Percentiles rank a stretch among this genome's conserved stretches.
Conservation (phyloP, 2,797 vertebrate genomes). For the Capromys pilorides region DNA sequence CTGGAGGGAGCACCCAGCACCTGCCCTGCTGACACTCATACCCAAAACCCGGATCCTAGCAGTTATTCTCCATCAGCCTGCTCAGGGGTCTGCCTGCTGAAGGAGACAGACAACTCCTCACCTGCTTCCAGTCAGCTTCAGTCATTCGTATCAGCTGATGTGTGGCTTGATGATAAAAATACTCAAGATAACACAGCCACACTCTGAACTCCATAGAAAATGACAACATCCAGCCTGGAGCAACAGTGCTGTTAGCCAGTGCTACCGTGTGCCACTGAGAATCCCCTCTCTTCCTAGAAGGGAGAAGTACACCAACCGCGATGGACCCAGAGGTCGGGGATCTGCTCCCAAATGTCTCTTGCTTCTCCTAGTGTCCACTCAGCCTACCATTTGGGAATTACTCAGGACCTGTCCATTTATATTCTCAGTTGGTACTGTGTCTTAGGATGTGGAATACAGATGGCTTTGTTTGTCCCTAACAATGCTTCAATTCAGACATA, state of each 20-base stretch:
- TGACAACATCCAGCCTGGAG: background rate
- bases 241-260: background rate
- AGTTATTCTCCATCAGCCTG: background rate
- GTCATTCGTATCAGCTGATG: background rate
- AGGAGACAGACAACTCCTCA: background rate
- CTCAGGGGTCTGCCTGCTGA: background rate
- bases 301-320: background rate
- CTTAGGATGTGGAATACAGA: background rate
- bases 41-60: background rate
- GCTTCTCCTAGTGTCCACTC: background rate
- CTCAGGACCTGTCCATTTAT: background rate
- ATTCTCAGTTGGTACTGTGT: background rate
- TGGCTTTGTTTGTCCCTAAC: background rate
- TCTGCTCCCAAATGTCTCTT: background rate
- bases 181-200: background rate
- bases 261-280: background rate
- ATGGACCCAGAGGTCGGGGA: background rate
- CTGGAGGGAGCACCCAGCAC: background rate
- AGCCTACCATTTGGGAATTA: background rate
- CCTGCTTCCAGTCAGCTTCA: background rate
- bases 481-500: background rate
- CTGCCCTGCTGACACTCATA: background rate
- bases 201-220: background rate
- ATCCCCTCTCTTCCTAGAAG: background rate
- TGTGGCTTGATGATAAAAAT: slow-evolving; percentile 34